Percentiles rank a stretch among this genome's conserved stretches.
Conservation (phyloP, 2,113 vertebrate species). For the Saccopteryx leptura region DNA sequence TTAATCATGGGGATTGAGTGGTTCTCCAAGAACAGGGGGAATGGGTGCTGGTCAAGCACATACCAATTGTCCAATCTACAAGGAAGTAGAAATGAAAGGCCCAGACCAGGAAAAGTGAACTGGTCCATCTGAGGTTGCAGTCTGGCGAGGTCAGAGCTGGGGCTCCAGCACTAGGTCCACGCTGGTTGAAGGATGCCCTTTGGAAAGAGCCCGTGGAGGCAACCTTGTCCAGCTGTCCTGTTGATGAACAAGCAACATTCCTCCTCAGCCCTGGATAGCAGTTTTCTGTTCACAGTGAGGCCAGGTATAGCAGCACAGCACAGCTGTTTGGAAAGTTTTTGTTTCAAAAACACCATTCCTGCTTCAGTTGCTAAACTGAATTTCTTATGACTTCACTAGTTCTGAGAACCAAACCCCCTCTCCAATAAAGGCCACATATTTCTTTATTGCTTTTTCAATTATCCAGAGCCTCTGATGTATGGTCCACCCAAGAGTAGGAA, state of each 20-base stretch:
- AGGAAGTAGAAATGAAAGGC: background rate
- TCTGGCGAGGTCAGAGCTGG: background rate
- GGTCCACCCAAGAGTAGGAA: background rate
- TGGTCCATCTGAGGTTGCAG: background rate
- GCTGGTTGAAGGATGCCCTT: background rate
- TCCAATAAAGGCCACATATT: background rate
- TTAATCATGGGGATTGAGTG: background rate
- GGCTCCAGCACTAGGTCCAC: background rate
- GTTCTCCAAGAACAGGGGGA: background rate
- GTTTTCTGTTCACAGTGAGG: background rate
- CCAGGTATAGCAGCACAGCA: background rate
- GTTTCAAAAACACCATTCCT: conserved; percentile 8
- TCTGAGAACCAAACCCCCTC: background rate
- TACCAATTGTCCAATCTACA: background rate
- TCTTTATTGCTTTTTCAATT: conserved; percentile 19
- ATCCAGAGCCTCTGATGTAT: background rate
- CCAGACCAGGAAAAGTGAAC: background rate
- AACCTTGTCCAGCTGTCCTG: background rate
- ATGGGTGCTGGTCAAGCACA: background rate
- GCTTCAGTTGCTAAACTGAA: background rate
- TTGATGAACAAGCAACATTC: background rate
- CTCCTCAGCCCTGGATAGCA: no score
- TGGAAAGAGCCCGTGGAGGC: background rate
- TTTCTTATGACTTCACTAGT: background rate
- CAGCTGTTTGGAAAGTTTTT: background rate